A percentile compares a stretch with the other conserved stretches of the same genome.
phyloP scores from a whole-genome alignment of 2,797 vertebrate species.

The Periophthalmus magnuspinnatus region DNA sequence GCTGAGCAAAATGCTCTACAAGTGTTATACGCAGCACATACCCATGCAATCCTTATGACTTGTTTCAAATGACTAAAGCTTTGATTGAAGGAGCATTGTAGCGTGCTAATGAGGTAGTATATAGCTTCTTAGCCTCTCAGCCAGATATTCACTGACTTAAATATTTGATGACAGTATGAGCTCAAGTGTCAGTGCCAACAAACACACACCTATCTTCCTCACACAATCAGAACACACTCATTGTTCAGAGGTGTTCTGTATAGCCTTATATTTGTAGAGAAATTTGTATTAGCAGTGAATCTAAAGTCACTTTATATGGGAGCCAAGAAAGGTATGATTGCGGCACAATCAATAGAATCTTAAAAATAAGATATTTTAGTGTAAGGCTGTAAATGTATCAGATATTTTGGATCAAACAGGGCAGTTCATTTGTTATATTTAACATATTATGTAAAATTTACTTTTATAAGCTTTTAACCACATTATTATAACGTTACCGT shows the following conservation, averaged over 20 bases:
- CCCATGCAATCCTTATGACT: neutral
- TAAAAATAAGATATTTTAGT: neutral
- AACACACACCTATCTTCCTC: conserved; percentile 6
- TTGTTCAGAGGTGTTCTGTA: neutral
- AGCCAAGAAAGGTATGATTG: neutral
- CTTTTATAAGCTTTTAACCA: no score
- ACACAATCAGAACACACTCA: neutral
- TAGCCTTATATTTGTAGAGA: neutral
- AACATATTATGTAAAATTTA: no score
- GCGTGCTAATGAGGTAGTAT: neutral
- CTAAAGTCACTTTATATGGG: neutral
- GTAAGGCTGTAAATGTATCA: neutral
- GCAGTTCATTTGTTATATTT: no score
- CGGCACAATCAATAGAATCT: neutral
- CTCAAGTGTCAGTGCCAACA: conserved; percentile 9
- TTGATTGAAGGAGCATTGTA: neutral
- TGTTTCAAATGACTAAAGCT: conserved; percentile 1
- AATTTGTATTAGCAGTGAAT: neutral
- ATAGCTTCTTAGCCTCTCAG: neutral
- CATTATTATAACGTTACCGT: no score
- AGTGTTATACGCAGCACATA: neutral
- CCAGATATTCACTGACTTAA: conserved; percentile 2
- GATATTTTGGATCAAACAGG: neutral
- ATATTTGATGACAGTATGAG: conserved; percentile 10
- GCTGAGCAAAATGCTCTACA: neutral